A percentile compares a stretch with the other conserved stretches of the same genome.
Evolutionary conservation across 2,113 vertebrate genomes (phyloP).

Genomic region (mouse (Mus musculus)): GRCm39 chr4:134152001-134152500

Average conservation of each 20-base stretch:
- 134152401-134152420: not conserved
- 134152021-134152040: not conserved
- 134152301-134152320: not conserved
- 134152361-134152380: not conserved
- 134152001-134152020: not conserved
- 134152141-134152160: not conserved
- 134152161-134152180: not conserved
- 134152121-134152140: not conserved
- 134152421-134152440: not conserved
- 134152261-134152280: not conserved
- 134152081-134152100: conserved; percentile 2
- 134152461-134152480: not conserved
- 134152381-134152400: not conserved
- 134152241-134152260: not conserved
- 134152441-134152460: not conserved
- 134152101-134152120: not conserved
- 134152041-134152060: not conserved
- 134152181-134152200: not conserved
- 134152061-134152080: not conserved
- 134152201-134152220: not conserved
- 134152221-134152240: not conserved
- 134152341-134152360: conserved; percentile 7
- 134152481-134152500: not conserved
- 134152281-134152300: too few species aligned
- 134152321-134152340: not conserved